phyloP scores from a whole-genome alignment of 1,140 invertebrate genomes.

The Heliconius hewitsoni region DNA sequence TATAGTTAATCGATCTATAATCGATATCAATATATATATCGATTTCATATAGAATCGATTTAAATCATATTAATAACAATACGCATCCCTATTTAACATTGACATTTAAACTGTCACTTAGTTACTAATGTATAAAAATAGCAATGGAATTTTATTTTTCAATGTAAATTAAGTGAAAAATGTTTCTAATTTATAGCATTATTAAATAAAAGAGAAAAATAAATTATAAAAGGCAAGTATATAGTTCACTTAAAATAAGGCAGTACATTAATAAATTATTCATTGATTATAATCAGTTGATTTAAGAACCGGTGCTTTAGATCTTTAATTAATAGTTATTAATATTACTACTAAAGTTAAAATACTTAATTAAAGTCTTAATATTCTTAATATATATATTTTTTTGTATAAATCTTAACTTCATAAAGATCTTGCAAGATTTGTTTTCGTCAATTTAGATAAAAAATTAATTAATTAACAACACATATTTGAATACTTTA shows the following conservation, averaged over 20 bases:
- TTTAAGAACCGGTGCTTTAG: background rate
- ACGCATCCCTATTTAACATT: background rate
- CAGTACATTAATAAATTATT: background rate
- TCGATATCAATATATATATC: background rate
- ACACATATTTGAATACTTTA: too few species aligned
- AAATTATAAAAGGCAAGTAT: background rate
- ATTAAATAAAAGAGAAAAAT: background rate
- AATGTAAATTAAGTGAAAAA: constrained; percentile 5
- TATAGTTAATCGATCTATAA: too few species aligned
- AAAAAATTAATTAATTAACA: too few species aligned
- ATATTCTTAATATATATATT: background rate
- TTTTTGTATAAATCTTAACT: background rate
- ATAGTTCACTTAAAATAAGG: background rate
- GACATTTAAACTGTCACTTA: background rate
- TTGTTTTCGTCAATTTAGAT: too few species aligned
- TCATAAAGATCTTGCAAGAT: too few species aligned
- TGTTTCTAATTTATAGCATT: background rate
- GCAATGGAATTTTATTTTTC: constrained; percentile 10
- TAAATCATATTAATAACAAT: background rate
- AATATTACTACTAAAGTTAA: background rate
- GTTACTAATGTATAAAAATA: constrained; percentile 9
- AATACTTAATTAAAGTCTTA: background rate
- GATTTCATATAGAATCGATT: background rate
- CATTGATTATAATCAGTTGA: background rate
- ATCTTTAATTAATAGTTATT: background rate